These are phyloP conservation scores for Nesospiza acunhae DNA, from an alignment of 2,113 vertebrate species.

Conservation along the genomic window DNA sequence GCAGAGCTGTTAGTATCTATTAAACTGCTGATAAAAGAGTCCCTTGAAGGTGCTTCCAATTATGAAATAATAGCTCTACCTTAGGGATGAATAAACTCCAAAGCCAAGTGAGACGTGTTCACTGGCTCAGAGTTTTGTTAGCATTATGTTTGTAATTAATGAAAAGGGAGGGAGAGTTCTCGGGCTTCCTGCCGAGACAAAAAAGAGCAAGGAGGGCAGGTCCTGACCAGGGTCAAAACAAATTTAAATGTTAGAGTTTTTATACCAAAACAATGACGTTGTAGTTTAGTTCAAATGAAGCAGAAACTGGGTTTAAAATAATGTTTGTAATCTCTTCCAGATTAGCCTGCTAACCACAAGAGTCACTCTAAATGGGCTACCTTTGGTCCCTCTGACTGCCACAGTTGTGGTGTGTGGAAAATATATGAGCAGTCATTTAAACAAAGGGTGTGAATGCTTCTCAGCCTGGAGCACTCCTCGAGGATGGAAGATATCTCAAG, in stretches of 20 bases:
- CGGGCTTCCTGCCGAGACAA: background rate
- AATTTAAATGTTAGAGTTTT: background rate
- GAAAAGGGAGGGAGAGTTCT: constrained; percentile 4
- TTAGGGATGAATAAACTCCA: constrained; percentile 45
- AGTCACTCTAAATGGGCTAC: background rate
- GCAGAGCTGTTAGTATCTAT: background rate
- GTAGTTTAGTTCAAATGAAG: background rate
- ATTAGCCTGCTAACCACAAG: background rate
- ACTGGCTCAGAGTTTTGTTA: background rate
- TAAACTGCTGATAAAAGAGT: background rate
- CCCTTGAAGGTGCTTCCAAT: constrained; percentile 42
- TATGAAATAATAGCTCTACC: constrained; percentile 9
- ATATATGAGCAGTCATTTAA: background rate
- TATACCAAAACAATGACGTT: background rate
- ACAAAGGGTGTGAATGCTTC: background rate
- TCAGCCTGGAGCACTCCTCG: background rate
- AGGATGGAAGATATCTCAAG: constrained; percentile 11
- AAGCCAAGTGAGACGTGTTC: constrained; percentile 14
- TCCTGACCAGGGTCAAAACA: background rate
- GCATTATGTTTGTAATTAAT: background rate
- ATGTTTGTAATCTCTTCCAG: background rate
- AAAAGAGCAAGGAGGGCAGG: background rate
- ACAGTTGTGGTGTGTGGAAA: background rate
- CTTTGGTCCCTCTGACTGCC: background rate
- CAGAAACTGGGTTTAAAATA: constrained; percentile 9